Base-by-base conservation (phyloP, 1,140 invertebrate genomes). In the Drosophila trapezifrons region DNA sequence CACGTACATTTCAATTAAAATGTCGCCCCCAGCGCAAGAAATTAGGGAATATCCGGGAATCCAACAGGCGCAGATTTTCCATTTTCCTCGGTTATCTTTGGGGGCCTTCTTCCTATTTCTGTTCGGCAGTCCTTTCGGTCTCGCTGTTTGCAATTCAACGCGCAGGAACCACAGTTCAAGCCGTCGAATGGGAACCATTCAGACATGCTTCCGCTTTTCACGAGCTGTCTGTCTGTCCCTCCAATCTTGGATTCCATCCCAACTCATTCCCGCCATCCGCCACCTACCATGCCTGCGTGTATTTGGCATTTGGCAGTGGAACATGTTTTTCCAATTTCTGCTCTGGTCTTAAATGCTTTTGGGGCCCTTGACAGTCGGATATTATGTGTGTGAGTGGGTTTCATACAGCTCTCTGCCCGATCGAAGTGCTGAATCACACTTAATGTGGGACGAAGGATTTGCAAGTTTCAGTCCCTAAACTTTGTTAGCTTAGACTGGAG, bases 291-390 rank as follows among this genome's bases (percentile, higher is more conserved):
- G 51, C 9, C 43, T 40, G 35, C 56, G 20, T 72, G 49, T 69
- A 56, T 73, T 65, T 79, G 74, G 43, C 82, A 72, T 72, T 81
- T 76, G 42, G 46, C 59, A 62, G 57, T 56, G 51, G 20, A 63
- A 85, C 79, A 87, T 66, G 84, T 64, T 83, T 86, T 87, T 86
- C 76, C 83, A 87, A 86, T 86, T 86, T 87, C 79, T 67, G 47
- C 35, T 32, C 54, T 54, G 55, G 58, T 52, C 43, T 62, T 69
- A 56, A 85, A 84, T 77, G 77, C 66, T 69, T 76, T 67, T 55
- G 58, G 58, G 40, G 42, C 40, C 37, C 46, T 75, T 77, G 75
- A 57, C 74, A 56, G 65, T 77, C 52, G 62, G 62, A 66, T 66
- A 59, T 67, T 51, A 38, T 37, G 54, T 35, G 65, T 37, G 46